phyloP scores from a whole-genome alignment of 2,888 invertebrate genomes.

The Spialia ferax region DNA sequence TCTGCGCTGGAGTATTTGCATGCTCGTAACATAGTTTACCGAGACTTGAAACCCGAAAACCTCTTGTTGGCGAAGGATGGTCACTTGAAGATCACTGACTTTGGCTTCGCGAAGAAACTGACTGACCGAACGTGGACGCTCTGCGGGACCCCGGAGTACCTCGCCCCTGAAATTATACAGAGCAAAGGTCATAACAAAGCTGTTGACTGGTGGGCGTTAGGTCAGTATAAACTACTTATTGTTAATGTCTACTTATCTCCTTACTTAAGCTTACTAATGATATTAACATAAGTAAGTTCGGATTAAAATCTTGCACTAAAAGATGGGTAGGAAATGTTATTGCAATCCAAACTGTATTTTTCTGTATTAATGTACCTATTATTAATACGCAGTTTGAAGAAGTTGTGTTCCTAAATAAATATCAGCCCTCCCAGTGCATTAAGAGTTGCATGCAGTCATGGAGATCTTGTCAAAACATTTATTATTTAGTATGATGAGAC shows the following conservation, averaged over 20 bases:
- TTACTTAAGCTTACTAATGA: too few species aligned
- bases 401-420: too few species aligned
- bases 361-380: too few species aligned
- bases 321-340: too few species aligned
- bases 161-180: conserved; percentile 98
- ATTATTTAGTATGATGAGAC: too few species aligned
- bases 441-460: too few species aligned
- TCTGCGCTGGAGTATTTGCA: conserved; percentile 98
- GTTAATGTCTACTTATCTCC: background rate
- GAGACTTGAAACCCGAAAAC: conserved; percentile 98
- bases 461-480: too few species aligned
- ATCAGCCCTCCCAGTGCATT: too few species aligned
- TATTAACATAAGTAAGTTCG: too few species aligned
- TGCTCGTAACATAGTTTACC: conserved; percentile 94
- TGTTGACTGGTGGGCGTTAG: conserved; percentile 99
- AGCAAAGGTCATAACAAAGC: conserved; percentile 99
- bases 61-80: conserved; percentile 96
- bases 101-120: conserved; percentile 98
- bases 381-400: too few species aligned
- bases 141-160: conserved; percentile 98
- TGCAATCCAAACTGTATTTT: too few species aligned
- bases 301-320: too few species aligned
- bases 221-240: conserved; percentile 72
- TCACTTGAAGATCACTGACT: conserved; percentile 98
- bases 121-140: conserved; percentile 98